Evolutionary conservation across 2,113 vertebrate species (phyloP).

Genomic region (Ophthalmolycus amberensis): DNA sequence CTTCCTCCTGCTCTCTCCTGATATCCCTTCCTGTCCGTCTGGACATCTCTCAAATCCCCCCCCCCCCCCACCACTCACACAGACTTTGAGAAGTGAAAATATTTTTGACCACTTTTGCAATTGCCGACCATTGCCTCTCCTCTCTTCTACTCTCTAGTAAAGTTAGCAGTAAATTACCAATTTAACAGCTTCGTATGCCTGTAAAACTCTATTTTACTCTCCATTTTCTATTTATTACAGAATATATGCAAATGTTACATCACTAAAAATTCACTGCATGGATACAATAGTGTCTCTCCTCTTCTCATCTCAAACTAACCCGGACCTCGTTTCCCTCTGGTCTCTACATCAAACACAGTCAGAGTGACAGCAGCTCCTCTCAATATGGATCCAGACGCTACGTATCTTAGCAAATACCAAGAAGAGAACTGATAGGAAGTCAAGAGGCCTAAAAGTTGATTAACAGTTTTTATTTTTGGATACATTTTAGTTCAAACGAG

Average conservation of each 20-base stretch:
- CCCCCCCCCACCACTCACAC: background rate
- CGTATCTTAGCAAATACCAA: conserved; percentile 32
- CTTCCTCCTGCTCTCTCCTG: conserved; percentile 43
- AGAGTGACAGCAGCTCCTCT: conserved; percentile 63
- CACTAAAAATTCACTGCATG: conserved; percentile 11
- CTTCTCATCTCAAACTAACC: conserved; percentile 11
- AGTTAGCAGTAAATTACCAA: conserved; percentile 12
- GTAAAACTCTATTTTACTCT: background rate
- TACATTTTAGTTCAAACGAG: background rate
- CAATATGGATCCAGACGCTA: conserved; percentile 71
- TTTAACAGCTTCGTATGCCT: background rate
- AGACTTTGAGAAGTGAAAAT: conserved; percentile 32
- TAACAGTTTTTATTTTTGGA: background rate
- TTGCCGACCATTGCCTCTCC: conserved; percentile 13
- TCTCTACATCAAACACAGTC: conserved; percentile 61
- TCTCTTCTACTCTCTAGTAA: background rate
- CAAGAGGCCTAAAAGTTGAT: background rate
- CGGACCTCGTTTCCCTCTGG: conserved; percentile 34
- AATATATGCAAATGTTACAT: conserved; percentile 5
- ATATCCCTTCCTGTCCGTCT: conserved; percentile 60
- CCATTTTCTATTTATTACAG: background rate
- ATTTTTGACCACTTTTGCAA: conserved; percentile 41
- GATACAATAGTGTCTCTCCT: background rate
- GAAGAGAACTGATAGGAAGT: conserved; percentile 39
- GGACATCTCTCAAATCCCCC: conserved; percentile 37